Percentiles rank a stretch among this genome's conserved stretches.
Evolutionary conservation across 2,797 vertebrate genomes (phyloP).

Genomic region (Ciconia nigra): DNA sequence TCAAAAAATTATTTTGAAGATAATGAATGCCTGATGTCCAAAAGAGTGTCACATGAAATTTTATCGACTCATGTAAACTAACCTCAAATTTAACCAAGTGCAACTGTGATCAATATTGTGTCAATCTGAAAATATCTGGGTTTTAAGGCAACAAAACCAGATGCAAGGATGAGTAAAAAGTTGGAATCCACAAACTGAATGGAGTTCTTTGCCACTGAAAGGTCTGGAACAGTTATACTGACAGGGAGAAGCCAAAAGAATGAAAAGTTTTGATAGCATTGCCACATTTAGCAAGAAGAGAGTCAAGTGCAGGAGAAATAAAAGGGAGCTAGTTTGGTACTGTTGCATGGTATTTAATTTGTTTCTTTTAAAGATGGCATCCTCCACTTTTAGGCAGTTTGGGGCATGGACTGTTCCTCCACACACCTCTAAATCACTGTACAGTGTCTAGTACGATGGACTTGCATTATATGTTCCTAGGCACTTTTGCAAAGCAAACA

Average conservation of each 20-base stretch:
- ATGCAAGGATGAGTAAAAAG: constrained; percentile 38
- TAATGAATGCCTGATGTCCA: constrained; percentile 44
- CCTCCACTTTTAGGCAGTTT: neutral
- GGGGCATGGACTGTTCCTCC: neutral
- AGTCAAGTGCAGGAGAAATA: neutral
- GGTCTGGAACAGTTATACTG: neutral
- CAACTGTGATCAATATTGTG: constrained; percentile 52
- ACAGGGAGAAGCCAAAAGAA: constrained; percentile 1
- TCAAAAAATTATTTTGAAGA: constrained; percentile 26
- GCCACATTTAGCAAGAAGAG: neutral
- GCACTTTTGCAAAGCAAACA: neutral
- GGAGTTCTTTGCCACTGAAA: neutral
- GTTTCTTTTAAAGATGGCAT: neutral
- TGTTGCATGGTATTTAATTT: neutral
- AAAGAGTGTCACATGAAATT: constrained; percentile 6
- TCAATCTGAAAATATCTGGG: constrained; percentile 45
- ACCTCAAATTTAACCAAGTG: constrained; percentile 25
- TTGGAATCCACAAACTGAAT: neutral
- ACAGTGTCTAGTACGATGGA: neutral
- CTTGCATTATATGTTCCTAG: neutral
- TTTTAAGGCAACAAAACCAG: constrained; percentile 45
- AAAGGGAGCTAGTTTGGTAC: neutral
- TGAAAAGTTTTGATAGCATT: neutral
- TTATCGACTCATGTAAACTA: constrained; percentile 50
- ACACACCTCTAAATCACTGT: neutral